Base-by-base conservation (phyloP, 37 sponge, comb jelly and placozoan species). In the Ephydatia muelleri region DNA sequence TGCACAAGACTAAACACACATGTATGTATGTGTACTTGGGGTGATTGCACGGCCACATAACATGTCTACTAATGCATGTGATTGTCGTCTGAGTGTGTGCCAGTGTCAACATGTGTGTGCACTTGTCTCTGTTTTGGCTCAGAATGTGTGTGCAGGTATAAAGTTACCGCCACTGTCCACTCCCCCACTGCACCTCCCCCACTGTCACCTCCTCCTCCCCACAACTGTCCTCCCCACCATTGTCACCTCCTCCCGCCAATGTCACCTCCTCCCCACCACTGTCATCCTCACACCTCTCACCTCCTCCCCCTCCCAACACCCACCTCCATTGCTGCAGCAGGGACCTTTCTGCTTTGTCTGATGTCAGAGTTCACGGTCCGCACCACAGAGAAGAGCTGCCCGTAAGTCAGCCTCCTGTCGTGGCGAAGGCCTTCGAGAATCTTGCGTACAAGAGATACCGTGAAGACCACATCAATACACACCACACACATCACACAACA, bases 311-410 rank as follows among this genome's bases (percentile, higher is more conserved):
- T 40, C 64, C 64, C 16, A 37, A 9, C 19, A 29, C 32, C 34
- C 35, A 67, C 33, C 23, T 27, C 32, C 25, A 67, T 47, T 65
- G 38, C 22, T 47, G 72, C 13, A 57, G 39, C 3, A 43, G 35
- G 27, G 40, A 26, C 19, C 67, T 75, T 83, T 39, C 81, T 84
- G 37, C 38, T 76, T 23, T 31, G 27, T 39, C 90, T 37, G 32
- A 90, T 84, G 36, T 73, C 68, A 28, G 81, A 77, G 74, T 85
- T 90, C 21, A 90, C 90, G 6, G 84, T 85, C 25, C 67, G 84
- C n/a, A 90, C 85, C 31, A 85, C 85, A 14, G 28, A 40, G 32
- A 68, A 80, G 1, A 90, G 29, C 67, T 80, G 85, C 2, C 90
- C 90, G 68, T 90, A 90, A 28, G 68, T 70, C 0, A 90, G 85